Conservation (phyloP, 2,888 invertebrate species). For the Polia nebulosa region DNA sequence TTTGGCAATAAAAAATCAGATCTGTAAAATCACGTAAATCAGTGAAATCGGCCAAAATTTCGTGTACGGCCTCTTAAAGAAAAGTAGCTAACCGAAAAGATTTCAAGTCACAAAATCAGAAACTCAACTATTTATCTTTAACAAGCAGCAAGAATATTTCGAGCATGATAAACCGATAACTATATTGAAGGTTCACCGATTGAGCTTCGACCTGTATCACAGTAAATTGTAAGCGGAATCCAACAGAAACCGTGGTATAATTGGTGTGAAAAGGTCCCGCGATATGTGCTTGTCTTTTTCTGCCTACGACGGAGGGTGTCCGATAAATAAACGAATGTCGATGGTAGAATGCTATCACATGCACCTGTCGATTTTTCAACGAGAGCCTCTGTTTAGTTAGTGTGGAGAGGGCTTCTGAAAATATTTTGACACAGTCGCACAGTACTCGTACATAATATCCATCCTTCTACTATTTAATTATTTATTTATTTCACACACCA, state of each 20-base stretch:
- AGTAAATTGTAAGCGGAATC: conserved; percentile 62
- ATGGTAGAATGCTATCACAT: conserved; percentile 83
- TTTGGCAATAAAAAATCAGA: no score
- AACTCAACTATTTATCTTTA: neutral
- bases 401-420: conserved; percentile 68
- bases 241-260: conserved; percentile 69
- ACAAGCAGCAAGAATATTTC: no score
- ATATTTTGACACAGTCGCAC: no score
- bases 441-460: no score
- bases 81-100: neutral
- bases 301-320: conserved; percentile 71
- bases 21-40: no score
- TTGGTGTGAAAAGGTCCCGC: conserved; percentile 71
- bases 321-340: conserved; percentile 84
- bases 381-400: conserved; percentile 53
- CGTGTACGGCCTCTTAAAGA: no score
- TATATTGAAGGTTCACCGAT: conserved; percentile 26
- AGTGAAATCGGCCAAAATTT: no score
- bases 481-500: no score
- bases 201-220: conserved; percentile 54
- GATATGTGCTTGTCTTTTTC: conserved; percentile 77
- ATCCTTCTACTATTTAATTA: no score
- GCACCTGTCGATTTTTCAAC: conserved; percentile 87
- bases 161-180: conserved; percentile 20
- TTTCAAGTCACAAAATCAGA: neutral